Percentiles rank a stretch among this genome's conserved stretches.
Conservation (phyloP, 2,113 vertebrate genomes). For the Osmerus eperlanus region DNA sequence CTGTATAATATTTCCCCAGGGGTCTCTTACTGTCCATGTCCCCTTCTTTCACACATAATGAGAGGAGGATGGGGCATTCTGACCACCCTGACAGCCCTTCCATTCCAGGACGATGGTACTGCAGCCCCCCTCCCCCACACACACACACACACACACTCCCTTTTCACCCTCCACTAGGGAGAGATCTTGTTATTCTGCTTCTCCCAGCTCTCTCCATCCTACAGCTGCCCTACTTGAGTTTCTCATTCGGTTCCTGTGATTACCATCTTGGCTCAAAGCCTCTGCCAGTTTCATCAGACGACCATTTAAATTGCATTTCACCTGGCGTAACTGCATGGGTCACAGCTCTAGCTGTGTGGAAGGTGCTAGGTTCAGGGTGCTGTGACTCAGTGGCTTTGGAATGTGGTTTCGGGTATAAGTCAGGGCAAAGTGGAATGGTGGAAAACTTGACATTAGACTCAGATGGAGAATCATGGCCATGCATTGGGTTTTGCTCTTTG, state of each 20-base stretch:
- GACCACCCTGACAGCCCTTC: conserved; percentile 24
- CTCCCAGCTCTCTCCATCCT: conserved; percentile 27
- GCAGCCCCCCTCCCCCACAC: not conserved
- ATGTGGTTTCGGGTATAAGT: conserved; percentile 25
- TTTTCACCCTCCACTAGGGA: conserved; percentile 7
- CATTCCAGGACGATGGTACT: conserved; percentile 17
- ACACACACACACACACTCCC: not conserved
- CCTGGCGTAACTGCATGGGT: conserved; percentile 57
- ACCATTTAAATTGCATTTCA: conserved; percentile 49
- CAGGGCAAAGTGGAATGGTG: not conserved
- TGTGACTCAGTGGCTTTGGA: conserved; percentile 32
- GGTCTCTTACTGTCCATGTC: conserved; percentile 9
- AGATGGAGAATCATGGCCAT: too few species aligned
- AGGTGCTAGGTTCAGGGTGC: conserved; percentile 31
- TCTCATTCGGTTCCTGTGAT: conserved; percentile 41
- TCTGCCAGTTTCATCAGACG: conserved; percentile 45
- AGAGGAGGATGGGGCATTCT: conserved; percentile 25
- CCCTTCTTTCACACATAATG: conserved; percentile 20
- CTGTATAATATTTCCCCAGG: conserved; percentile 12
- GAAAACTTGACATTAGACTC: too few species aligned
- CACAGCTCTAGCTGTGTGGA: conserved; percentile 30
- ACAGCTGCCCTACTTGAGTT: conserved; percentile 50
- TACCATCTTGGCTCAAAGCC: conserved; percentile 38
- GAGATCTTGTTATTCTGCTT: conserved; percentile 53
- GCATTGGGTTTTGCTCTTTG: too few species aligned